Evolutionary conservation across 2,113 vertebrate genomes (phyloP).

Genomic region (Plotosus lineatus): DNA sequence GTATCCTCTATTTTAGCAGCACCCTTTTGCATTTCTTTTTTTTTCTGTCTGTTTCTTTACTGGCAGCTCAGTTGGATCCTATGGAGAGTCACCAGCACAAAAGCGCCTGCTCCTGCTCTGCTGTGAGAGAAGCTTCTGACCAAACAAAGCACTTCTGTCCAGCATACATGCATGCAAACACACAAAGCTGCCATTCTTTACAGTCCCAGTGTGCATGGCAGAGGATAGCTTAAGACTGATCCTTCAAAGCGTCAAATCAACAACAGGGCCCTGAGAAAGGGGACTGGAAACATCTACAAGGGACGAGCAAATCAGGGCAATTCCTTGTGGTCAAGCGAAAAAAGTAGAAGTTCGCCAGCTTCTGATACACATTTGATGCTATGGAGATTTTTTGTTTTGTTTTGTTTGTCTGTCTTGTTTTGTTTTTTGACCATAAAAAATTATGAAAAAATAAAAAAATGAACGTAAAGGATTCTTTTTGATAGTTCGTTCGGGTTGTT

Average conservation of each 20-base stretch:
- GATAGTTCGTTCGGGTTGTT: no score
- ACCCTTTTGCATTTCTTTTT: constrained; percentile 6
- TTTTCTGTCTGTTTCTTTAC: constrained; percentile 35
- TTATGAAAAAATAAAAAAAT: neutral
- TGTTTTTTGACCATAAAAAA: neutral
- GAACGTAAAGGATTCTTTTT: no score
- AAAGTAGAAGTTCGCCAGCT: constrained; percentile 26
- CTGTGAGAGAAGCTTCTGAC: constrained; percentile 62
- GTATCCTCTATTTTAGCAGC: constrained; percentile 2
- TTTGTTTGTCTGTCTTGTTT: no score
- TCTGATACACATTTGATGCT: constrained; percentile 1
- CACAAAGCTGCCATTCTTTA: constrained; percentile 75
- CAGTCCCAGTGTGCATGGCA: constrained; percentile 55
- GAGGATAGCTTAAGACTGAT: constrained; percentile 47
- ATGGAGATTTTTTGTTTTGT: no score
- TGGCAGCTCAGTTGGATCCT: constrained; percentile 46
- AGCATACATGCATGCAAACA: constrained; percentile 72
- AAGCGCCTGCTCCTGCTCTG: constrained; percentile 29
- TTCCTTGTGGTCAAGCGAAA: constrained; percentile 7
- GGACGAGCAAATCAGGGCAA: constrained; percentile 44
- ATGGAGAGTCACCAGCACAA: constrained; percentile 47
- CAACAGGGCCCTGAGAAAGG: constrained; percentile 47
- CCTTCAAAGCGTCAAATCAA: constrained; percentile 46
- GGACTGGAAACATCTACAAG: constrained; percentile 34
- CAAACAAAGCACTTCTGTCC: constrained; percentile 77